Evolutionary conservation across 2,797 vertebrate genomes (phyloP), one percentile per base, ranked within the genome.

Genomic region (Euphonia xanthogaster): DNA sequence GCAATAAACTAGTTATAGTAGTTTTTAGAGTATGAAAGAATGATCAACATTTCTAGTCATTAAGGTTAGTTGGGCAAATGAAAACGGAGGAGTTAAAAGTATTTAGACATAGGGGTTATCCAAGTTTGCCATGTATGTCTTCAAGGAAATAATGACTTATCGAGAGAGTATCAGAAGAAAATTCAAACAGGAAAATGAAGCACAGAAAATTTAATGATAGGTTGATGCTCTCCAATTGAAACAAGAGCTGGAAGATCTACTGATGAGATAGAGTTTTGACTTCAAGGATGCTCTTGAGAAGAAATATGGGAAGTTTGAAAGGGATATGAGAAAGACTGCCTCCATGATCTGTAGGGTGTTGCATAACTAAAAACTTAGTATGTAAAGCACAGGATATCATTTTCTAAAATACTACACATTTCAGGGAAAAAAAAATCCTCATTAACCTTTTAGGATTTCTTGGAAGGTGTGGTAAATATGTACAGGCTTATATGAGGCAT

Each of bases 351-450:
- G 5, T n/a, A 27, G 9, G 8, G 14, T 31, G 14, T 37, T 2
- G 0, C 9, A 4, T 71, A 27, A 25, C 13, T 65, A n/a, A 58
- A 50, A 7, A n/a, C 2, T 25, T 25, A 31, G 5, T 37, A 31
- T 23, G 2, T 27, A 57, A 73, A 71, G 3, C 6, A 44, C 5
- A 24, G 4, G 22, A 1, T 1, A 3, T 27, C 19, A 13, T 82
- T 48, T 51, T 60, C 20, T 50, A 79, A 68, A 86, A 55, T 31
- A 50, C 3, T 37, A 20, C 17, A 7, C 2, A 24, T 80, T 73
- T 76, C 5, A 7, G 11, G 17, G 8, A 30, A 51, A 60, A 62
- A 62, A 45, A 48, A 1, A 16, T 8, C 2, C 24, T 82, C 19
- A 18, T 42, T 51, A 86, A 33, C 11, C 1, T 53, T 65, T 21